phyloP scores from a whole-genome alignment of 1,140 invertebrate genomes.

The Nylanderia fulva region DNA sequence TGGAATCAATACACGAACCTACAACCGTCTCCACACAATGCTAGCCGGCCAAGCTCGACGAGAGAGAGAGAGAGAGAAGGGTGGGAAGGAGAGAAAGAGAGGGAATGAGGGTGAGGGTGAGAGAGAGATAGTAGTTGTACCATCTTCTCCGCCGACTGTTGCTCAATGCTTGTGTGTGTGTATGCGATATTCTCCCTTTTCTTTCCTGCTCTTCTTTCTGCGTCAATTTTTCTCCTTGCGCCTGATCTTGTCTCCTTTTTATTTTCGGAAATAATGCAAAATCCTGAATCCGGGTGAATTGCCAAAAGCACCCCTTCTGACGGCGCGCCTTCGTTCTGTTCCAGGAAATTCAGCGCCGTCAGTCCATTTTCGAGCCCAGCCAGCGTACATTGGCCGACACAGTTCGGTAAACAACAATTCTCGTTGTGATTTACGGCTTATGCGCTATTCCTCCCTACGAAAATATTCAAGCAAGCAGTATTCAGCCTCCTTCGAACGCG shows the following conservation, averaged over 20 bases:
- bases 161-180: not conserved
- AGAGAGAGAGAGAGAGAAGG: not conserved
- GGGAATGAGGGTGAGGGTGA: too few species aligned
- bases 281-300: slow-evolving; percentile 23
- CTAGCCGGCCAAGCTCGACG: slow-evolving; percentile 60
- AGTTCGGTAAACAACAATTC: slow-evolving; percentile 50
- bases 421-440: slow-evolving; percentile 30
- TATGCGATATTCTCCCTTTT: not conserved
- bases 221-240: not conserved
- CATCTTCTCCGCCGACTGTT: slow-evolving; percentile 17
- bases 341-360: slow-evolving; percentile 37
- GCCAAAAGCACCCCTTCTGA: slow-evolving; percentile 19
- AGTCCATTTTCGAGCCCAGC: slow-evolving; percentile 45
- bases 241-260: not conserved
- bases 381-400: slow-evolving; percentile 35
- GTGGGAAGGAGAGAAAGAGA: too few species aligned
- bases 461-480: slow-evolving; percentile 10
- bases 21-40: slow-evolving; percentile 72
- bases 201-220: not conserved
- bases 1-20: slow-evolving; percentile 76
- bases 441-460: slow-evolving; percentile 8
- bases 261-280: slow-evolving; percentile 20
- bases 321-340: slow-evolving; percentile 44
- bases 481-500: slow-evolving; percentile 3
- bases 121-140: not conserved